Base-by-base conservation (phyloP, 2,797 vertebrate species). In the Limnodromus scolopaceus region DNA sequence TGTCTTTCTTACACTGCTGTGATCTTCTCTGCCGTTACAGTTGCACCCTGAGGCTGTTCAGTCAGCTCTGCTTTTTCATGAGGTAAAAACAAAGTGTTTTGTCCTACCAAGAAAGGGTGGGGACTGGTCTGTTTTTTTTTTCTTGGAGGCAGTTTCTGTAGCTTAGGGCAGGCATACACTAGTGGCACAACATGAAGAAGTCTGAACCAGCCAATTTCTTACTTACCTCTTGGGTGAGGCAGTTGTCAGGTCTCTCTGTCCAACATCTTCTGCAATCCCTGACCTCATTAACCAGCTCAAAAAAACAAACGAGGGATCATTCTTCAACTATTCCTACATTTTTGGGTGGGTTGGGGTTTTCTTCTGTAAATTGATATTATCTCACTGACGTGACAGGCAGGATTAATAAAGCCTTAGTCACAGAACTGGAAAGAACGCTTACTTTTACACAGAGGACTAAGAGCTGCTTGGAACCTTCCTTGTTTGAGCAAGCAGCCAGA, bases 401-500 rank as follows among this genome's bases (percentile, higher is more conserved):
- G 53, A 85, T 93, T 93, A 93, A 92, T 85, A 75, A 77, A 91
- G 45, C 49, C 41, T 89, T 85, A 94, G 64, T 92, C 68, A 91
- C 45, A 78, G 45, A 88, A 66, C 57, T 92, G 76, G 74, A 91
- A 95, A 89, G 72, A 93, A 75, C 0, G 1, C 82, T 93, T 85
- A 51, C 49, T 95, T 86, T 84, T 84, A 82, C 54, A 61, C 43
- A 84, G 34, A 86, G 48, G 76, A 92, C 72, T 63, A 83, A 71
- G 61, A 79, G 54, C 46, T 94, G 82, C 65, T 72, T 81, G 61
- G 76, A 95, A 86, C 43, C 65, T 96, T 92, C 79, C 54, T 87
- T 90, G 24, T 84, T 88, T 72, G 69, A 91, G 83, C 83, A 88
- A 90, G 69, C 80, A 94, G 89, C 76, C 91, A 96, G 63, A 88